Evolutionary conservation across 2,113 vertebrate genomes (phyloP), one percentile per base, ranked within the genome.

Genomic region (Neogale vison): DNA sequence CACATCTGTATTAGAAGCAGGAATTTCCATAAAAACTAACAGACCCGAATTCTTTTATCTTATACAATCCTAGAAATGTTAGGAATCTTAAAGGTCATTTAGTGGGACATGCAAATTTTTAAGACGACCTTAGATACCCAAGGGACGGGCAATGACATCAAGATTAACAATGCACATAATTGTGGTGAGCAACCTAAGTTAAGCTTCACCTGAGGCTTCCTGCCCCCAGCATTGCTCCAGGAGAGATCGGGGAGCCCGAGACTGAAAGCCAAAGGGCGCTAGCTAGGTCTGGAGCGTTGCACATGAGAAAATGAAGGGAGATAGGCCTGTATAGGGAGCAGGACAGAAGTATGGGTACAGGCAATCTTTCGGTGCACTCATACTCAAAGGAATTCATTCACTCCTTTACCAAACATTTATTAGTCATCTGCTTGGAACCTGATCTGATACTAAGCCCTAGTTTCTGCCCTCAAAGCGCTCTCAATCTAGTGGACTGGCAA

Each of bases 71-170:
- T 84, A 90, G 94, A 96, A 97, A 95, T 96, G 96, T 91, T 93
- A 55, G 57, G 88, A 52, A 81, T 88, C 88, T 82, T 57, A 57
- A 80, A 96, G 93, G 93, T 82, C 90, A 69, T 61, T 96, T 50
- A 87, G 59, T 69, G 86, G 67, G 57, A 77, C 26, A 13, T 52
- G 84, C 31, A 96, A 67, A 89, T 76, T 52, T 93, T 42, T 36
- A 79, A 96, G 94, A n/a, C 26, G 29, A 55, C 57, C 39, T 88
- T 84, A 89, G 92, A n/a, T 96, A 93, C 13, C 61, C 23, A 61
- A 83, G 97, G 90, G 95, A 82, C 69, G 90, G 61, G 65, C 91
- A 88, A 95, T 87, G 97, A 84, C 81, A 98, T 97, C 90, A 42
- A 97, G 97, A 97, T 98, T 84, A 84, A 79, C 7, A 7, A 20